Percentiles rank a stretch among this genome's conserved stretches.
These are phyloP conservation scores for Drosophila saltans DNA, from an alignment of 1,140 invertebrate genomes.

Conservation along the genomic window DNA sequence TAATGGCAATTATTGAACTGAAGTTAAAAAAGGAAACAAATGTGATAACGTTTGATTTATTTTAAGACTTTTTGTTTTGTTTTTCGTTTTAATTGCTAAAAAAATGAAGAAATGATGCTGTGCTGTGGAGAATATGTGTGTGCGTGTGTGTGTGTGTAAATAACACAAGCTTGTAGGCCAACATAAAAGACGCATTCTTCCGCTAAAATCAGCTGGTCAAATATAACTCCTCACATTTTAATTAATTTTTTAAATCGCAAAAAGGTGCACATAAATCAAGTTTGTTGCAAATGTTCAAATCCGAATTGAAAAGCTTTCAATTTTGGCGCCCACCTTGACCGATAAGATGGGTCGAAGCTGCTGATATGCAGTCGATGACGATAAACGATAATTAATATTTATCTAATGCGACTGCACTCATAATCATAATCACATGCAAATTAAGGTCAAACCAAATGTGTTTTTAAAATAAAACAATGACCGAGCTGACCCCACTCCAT, in stretches of 20 bases:
- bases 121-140: conserved; percentile 20
- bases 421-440: conserved; percentile 53
- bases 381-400: conserved; percentile 36
- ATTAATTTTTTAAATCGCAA: not conserved
- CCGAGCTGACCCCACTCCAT: not conserved
- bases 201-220: conserved; percentile 8
- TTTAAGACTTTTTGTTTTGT: conserved; percentile 28
- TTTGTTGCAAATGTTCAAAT: conserved; percentile 17
- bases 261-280: not conserved
- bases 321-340: conserved; percentile 28
- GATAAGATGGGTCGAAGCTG: conserved; percentile 22
- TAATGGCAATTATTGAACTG: conserved; percentile 46
- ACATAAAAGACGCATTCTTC: not conserved
- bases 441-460: conserved; percentile 39
- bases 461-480: conserved; percentile 32
- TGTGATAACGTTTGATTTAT: conserved; percentile 27
- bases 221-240: not conserved
- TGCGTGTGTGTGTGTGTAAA: conserved; percentile 20
- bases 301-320: conserved; percentile 27
- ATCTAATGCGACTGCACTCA: conserved; percentile 32
- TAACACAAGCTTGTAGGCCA: not conserved
- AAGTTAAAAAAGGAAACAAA: conserved; percentile 15
- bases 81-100: conserved; percentile 37
- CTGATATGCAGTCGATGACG: conserved; percentile 6
- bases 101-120: conserved; percentile 24